phyloP scores from a whole-genome alignment of 2,888 invertebrate species.

The Venustoraphidia nigricollis region DNA sequence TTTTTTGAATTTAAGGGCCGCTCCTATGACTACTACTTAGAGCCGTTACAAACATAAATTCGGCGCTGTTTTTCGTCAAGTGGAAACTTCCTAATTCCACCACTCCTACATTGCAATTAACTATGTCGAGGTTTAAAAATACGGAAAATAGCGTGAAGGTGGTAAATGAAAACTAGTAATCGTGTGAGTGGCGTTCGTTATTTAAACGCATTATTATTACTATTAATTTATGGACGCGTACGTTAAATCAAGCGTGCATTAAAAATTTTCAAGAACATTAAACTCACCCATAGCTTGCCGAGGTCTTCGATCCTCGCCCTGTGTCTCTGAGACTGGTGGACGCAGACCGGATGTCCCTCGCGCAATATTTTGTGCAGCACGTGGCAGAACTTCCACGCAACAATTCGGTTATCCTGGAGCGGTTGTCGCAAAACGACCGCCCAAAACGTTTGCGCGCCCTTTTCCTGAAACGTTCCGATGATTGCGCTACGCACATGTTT shows the following conservation, averaged over 20 bases:
- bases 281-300: constrained; percentile 77
- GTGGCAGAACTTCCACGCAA: constrained; percentile 99
- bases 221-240: neutral
- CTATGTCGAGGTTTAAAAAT: too few relatives aligned
- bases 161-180: too few relatives aligned
- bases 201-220: neutral
- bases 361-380: constrained; percentile 89
- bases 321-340: constrained; percentile 73
- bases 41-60: too few relatives aligned
- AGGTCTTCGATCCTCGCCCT: constrained; percentile 67
- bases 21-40: too few relatives aligned
- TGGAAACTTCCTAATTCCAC: too few relatives aligned
- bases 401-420: constrained; percentile 83
- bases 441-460: constrained; percentile 89
- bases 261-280: neutral
- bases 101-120: too few relatives aligned
- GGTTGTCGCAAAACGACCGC: constrained; percentile 47
- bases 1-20: too few relatives aligned
- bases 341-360: constrained; percentile 82
- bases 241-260: neutral
- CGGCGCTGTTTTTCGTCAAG: too few relatives aligned
- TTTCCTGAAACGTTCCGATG: constrained; percentile 87
- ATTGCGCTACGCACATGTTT: constrained; percentile 95
- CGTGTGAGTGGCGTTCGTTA: too few relatives aligned
- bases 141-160: too few relatives aligned